Base-by-base conservation (phyloP, 1,140 invertebrate genomes). In the Drosophila nigromelanica region DNA sequence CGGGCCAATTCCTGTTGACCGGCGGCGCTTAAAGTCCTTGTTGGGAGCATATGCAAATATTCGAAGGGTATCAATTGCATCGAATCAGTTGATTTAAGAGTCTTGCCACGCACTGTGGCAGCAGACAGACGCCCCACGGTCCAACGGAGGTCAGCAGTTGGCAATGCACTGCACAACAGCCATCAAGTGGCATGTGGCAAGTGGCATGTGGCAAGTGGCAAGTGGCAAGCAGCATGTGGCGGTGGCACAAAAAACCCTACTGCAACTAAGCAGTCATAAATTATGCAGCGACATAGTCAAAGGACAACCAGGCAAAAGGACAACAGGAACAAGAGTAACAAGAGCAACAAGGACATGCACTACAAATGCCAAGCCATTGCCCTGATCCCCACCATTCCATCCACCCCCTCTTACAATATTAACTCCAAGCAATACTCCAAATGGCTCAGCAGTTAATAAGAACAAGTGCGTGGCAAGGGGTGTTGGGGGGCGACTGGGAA, bases 251-350 rank as follows among this genome's bases (percentile, higher is more conserved):
- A 71, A 71, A 63, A 62, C 48, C 33, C 67, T 63, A 70, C 58
- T 70, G 51, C 73, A 82, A 85, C 67, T 80, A 86, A 87, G 82
- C 73, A 89, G 82, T 87, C 82, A 87, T 87, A 87, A 87, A 87
- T 87, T 87, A 87, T 87, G 83, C 83, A 87, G 82, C 76, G 83
- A 87, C 78, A 87, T 73, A 82, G 82, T 79, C 82, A 81, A 89
- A 87, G 78, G 83, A 87, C 82, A 87, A 78, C 75, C 66, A 55
- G 18, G 30, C 60, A 56, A 30, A 67, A n/a, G 27, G 39, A 60
- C 60, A 42, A 40, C 47, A 21, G 37, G 30, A 50, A 62, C 63
- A 85, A 18, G 18, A 18, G 37, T 33, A 50, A 62, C 63, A 85
- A 18, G 18, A 18, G 37, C 39, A 50, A 62, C 63, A 85, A 66